phyloP scores from a whole-genome alignment of 2,113 vertebrate species.

The Ochotona princeps region DNA sequence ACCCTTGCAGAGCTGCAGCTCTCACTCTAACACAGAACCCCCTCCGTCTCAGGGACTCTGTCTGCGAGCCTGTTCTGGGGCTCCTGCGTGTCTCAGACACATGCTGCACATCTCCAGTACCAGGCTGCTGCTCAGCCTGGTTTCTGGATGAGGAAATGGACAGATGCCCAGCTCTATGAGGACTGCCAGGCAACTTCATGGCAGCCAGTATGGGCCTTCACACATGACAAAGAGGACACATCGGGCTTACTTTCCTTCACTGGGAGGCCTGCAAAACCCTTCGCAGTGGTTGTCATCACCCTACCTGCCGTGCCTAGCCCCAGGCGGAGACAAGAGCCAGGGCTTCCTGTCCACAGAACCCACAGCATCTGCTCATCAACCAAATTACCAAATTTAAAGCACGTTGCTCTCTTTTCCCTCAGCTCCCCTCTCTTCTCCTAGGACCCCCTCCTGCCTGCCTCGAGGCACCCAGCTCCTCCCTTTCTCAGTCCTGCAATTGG shows the following conservation, averaged over 20 bases:
- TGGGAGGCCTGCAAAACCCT: background rate
- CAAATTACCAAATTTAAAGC: background rate
- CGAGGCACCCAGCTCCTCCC: background rate
- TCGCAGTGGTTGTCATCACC: background rate
- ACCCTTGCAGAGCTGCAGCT: background rate
- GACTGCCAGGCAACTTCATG: background rate
- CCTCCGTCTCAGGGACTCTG: background rate
- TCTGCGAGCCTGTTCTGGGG: background rate
- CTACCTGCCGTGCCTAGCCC: background rate
- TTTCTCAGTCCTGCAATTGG: background rate
- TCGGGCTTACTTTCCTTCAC: background rate
- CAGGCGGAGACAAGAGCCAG: background rate
- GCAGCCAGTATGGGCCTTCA: background rate
- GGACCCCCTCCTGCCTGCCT: background rate
- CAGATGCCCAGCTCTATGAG: background rate
- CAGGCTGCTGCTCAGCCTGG: background rate
- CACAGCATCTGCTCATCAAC: background rate
- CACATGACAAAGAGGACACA: background rate
- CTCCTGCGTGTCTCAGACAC: background rate
- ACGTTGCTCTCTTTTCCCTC: background rate
- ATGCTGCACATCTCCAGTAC: background rate
- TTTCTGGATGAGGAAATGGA: background rate
- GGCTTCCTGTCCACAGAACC: background rate
- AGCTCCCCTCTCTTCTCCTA: background rate
- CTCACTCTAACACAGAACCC: background rate